Evolutionary conservation across 2,888 invertebrate genomes (phyloP).

Genomic region (Onchidella celtica): DNA sequence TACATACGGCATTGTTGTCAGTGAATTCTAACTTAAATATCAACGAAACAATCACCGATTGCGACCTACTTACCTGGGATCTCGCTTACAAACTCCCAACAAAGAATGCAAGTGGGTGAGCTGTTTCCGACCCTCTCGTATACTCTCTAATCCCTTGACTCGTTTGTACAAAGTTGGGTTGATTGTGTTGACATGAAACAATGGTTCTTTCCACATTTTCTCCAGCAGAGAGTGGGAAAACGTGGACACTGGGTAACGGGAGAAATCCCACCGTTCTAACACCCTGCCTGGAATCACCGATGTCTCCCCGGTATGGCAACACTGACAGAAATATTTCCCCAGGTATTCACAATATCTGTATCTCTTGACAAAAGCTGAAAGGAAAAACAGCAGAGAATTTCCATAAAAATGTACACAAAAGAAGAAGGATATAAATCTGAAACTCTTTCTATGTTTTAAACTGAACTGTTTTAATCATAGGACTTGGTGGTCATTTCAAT

Average conservation of each 20-base stretch:
- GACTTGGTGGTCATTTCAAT: not conserved
- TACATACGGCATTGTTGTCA: too few relatives aligned
- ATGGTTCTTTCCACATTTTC: conserved; percentile 88
- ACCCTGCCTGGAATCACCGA: conserved; percentile 84
- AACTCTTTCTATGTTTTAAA: too few relatives aligned
- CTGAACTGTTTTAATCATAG: too few relatives aligned
- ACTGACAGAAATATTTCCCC: conserved; percentile 92
- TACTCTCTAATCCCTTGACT: conserved; percentile 84
- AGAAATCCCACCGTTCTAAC: conserved; percentile 82
- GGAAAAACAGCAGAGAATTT: too few relatives aligned
- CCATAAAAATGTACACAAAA: too few relatives aligned
- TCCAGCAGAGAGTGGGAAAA: conserved; percentile 89
- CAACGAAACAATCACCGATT: too few relatives aligned
- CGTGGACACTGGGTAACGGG: conserved; percentile 89
- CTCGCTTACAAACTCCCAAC: conserved; percentile 90
- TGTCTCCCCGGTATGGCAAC: conserved; percentile 90
- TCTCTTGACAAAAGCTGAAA: conserved; percentile 82
- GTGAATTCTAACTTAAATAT: too few relatives aligned
- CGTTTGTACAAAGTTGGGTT: conserved; percentile 86
- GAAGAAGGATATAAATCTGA: too few relatives aligned
- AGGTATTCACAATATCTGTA: conserved; percentile 92
- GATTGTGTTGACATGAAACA: conserved; percentile 88
- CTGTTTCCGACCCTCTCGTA: conserved; percentile 85
- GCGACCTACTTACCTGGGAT: conserved; percentile 64
- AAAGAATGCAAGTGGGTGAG: conserved; percentile 87